phyloP scores from a whole-genome alignment of 2,113 vertebrate genomes.

The Platycercus adscitus region DNA sequence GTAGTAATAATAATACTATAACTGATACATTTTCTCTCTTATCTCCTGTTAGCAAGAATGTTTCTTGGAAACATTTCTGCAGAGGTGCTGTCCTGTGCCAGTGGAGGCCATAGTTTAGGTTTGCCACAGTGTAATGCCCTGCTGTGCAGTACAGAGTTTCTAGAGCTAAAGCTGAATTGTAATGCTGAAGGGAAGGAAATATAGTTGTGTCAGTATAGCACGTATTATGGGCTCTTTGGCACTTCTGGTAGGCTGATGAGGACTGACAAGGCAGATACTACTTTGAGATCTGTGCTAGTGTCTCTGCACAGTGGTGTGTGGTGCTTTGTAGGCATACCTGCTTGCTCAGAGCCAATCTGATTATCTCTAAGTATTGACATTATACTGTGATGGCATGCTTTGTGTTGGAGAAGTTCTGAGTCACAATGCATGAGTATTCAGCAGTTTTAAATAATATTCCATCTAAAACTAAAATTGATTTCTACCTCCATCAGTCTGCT shows the following conservation, averaged over 20 bases:
- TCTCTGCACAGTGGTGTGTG: neutral
- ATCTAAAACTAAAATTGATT: neutral
- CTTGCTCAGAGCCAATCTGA: neutral
- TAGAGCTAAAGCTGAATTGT: neutral
- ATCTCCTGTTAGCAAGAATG: neutral
- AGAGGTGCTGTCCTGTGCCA: neutral
- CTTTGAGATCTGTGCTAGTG: neutral
- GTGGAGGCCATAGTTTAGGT: neutral
- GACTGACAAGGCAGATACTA: neutral
- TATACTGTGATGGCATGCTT: neutral
- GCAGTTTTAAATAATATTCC: neutral
- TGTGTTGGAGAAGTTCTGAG: neutral
- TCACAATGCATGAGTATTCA: neutral
- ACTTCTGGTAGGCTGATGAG: neutral
- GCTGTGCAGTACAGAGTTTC: neutral
- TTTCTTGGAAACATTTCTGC: neutral
- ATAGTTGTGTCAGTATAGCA: neutral
- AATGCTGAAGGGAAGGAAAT: neutral
- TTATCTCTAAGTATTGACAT: neutral
- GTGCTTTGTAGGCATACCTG: neutral
- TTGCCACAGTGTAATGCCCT: accelerated
- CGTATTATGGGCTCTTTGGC: neutral
- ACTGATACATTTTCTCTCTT: neutral
- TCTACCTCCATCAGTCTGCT: neutral
- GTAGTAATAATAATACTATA: neutral